Conservation (phyloP, 2,113 vertebrate genomes). For the Limnothrissa miodon region DNA sequence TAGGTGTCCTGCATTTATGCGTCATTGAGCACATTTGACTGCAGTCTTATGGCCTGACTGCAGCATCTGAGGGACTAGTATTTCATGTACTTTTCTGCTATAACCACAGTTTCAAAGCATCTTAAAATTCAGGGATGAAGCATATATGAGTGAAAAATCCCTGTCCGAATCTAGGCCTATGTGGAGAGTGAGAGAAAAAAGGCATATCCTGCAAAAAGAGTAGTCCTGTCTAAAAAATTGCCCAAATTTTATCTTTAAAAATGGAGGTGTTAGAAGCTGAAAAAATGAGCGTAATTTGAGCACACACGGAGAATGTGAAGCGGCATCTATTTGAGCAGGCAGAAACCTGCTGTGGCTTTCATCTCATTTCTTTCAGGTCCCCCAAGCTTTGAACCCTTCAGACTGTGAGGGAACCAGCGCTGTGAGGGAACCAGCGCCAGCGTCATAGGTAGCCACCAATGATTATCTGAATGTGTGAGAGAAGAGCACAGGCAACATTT, state of each 20-base stretch:
- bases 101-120: not conserved
- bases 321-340: not conserved
- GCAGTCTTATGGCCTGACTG: not conserved
- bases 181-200: too few species aligned
- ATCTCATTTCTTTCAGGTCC: not conserved
- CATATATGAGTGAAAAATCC: not conserved
- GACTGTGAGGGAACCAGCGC: not conserved
- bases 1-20: not conserved
- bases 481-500: not conserved
- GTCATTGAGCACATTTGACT: not conserved
- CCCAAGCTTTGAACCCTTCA: not conserved
- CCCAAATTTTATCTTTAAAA: not conserved
- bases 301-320: not conserved
- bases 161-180: not conserved
- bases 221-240: not conserved
- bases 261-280: not conserved
- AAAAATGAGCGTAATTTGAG: not conserved
- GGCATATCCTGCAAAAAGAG: not conserved
- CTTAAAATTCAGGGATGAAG: not conserved
- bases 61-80: not conserved
- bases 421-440: too few species aligned
- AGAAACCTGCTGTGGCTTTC: not conserved
- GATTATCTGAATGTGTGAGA: not conserved
- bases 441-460: too few species aligned
- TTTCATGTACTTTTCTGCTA: not conserved